phyloP scores from a whole-genome alignment of 2,888 invertebrate genomes.

The Helobdella robusta region DNA sequence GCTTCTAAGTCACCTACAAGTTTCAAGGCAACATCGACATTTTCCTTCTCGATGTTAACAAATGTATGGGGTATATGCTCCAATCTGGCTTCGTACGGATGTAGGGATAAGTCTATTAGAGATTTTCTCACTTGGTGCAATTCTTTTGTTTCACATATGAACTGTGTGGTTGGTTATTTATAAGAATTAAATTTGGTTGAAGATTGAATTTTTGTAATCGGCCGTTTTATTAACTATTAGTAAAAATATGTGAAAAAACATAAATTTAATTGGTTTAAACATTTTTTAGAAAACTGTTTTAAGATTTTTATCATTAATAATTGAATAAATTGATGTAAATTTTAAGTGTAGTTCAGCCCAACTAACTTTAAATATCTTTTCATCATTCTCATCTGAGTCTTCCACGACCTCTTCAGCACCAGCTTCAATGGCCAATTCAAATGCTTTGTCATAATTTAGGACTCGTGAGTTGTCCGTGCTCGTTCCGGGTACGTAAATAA shows the following conservation, averaged over 20 bases:
- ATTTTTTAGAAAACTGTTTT: too few relatives aligned
- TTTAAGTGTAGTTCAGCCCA: too few relatives aligned
- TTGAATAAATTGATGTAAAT: too few relatives aligned
- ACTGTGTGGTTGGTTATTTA: conserved; percentile 55
- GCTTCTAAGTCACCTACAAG: conserved; percentile 55
- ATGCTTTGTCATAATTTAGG: conserved; percentile 35
- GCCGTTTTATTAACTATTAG: too few relatives aligned
- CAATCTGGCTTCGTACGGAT: conserved; percentile 50
- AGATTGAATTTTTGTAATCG: too few relatives aligned
- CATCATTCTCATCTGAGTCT: conserved; percentile 33
- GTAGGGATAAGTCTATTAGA: conserved; percentile 53
- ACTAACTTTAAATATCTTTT: conserved; percentile 24
- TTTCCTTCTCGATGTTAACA: conserved; percentile 53
- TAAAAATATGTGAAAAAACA: too few relatives aligned
- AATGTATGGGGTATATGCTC: conserved; percentile 52
- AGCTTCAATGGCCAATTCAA: conserved; percentile 41
- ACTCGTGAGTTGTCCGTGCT: conserved; percentile 15
- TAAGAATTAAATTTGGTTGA: too few relatives aligned
- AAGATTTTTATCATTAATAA: too few relatives aligned
- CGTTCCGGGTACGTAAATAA: conserved; percentile 31
- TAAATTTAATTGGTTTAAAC: too few relatives aligned
- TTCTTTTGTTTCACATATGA: conserved; percentile 54
- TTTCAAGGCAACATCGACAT: conserved; percentile 51
- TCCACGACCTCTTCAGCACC: conserved; percentile 42
- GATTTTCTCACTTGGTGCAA: conserved; percentile 52